A percentile compares a stretch with the other conserved stretches of the same genome.
Evolutionary conservation across 1,140 invertebrate species (phyloP).

Genomic region (Lasioglossum baleicum): DNA sequence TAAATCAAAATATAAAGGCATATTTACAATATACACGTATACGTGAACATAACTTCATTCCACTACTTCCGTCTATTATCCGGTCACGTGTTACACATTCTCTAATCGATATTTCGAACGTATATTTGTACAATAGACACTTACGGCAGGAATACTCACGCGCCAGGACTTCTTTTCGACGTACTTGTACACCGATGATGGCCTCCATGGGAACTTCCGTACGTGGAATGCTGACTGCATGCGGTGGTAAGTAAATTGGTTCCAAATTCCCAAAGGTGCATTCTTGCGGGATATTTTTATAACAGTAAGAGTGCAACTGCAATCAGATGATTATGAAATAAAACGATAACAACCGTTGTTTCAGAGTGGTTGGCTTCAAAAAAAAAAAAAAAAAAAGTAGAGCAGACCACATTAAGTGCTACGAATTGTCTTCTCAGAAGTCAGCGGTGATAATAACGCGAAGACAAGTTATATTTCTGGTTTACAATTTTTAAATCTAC

Average conservation of each 20-base stretch:
- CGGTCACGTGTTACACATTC: slow-evolving; percentile 31
- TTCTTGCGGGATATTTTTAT: slow-evolving; percentile 91
- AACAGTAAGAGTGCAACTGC: slow-evolving; percentile 96
- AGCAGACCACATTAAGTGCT: too few relatives aligned
- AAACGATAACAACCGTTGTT: too few relatives aligned
- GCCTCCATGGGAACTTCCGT: slow-evolving; percentile 99
- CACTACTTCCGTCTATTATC: slow-evolving; percentile 20
- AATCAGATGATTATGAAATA: too few relatives aligned
- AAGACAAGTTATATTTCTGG: too few relatives aligned
- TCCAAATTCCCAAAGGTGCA: slow-evolving; percentile 98
- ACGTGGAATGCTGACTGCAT: slow-evolving; percentile 97
- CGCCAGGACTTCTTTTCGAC: slow-evolving; percentile 88
- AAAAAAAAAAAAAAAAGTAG: too few relatives aligned
- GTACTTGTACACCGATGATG: slow-evolving; percentile 93
- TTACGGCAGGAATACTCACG: slow-evolving; percentile 90
- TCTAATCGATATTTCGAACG: slow-evolving; percentile 48
- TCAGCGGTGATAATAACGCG: too few relatives aligned
- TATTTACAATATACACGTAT: slow-evolving; percentile 18
- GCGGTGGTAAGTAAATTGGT: slow-evolving; percentile 98
- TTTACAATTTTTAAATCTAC: too few relatives aligned
- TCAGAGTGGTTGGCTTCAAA: too few relatives aligned
- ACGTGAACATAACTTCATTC: slow-evolving; percentile 20
- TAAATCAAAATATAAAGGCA: too few relatives aligned
- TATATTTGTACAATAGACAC: slow-evolving; percentile 75
- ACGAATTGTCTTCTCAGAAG: too few relatives aligned